Evolutionary conservation across 2,113 vertebrate genomes (phyloP).

Genomic region (Psophia crepitans): DNA sequence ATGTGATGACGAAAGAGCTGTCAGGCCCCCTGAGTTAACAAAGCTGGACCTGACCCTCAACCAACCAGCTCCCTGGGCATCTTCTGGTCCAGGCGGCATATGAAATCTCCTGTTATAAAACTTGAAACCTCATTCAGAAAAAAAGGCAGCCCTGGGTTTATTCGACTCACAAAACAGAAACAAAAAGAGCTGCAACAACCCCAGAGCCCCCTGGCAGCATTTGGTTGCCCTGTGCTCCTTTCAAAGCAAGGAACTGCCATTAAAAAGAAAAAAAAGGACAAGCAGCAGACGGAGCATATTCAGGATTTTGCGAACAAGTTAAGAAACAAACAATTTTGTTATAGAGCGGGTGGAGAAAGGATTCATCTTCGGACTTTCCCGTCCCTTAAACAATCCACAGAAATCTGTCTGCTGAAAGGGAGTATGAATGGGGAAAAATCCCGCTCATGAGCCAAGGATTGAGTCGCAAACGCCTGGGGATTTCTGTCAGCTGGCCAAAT

Average conservation of each 20-base stretch:
- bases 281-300: not conserved
- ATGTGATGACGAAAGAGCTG: not conserved
- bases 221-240: not conserved
- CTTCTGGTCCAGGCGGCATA: not conserved
- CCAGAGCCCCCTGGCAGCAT: not conserved
- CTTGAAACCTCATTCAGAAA: not conserved
- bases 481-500: slow-evolving; percentile 68
- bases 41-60: not conserved
- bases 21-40: not conserved
- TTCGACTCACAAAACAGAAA: not conserved
- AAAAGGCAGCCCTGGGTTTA: not conserved
- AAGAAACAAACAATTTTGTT: not conserved
- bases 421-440: slow-evolving; percentile 70
- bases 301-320: not conserved
- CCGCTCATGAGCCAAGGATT: slow-evolving; percentile 24
- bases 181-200: not conserved
- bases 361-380: not conserved
- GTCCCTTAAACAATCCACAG: not conserved
- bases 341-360: not conserved
- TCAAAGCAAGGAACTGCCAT: not conserved
- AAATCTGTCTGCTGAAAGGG: slow-evolving; percentile 60
- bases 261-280: not conserved
- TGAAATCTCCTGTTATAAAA: not conserved
- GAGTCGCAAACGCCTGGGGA: slow-evolving; percentile 45
- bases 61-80: not conserved